Percentiles rank a stretch among this genome's conserved stretches.
Conservation (phyloP, 2,888 invertebrate genomes). For the Lissonota sp. region DNA sequence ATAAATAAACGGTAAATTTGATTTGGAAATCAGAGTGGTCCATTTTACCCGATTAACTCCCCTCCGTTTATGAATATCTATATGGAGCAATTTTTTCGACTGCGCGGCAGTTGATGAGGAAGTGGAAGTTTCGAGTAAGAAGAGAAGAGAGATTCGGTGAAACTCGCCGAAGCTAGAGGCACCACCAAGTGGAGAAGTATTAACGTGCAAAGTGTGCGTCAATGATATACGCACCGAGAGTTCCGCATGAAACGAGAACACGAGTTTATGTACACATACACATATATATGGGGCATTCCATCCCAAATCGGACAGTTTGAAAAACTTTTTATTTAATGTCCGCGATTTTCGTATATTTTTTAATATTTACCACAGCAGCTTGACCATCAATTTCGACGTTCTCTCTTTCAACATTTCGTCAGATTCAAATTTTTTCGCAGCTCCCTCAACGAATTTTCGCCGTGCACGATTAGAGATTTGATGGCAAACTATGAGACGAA, state of each 20-base stretch:
- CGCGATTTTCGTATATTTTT: not conserved
- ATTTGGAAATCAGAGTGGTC: no score
- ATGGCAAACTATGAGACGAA: conserved; percentile 84
- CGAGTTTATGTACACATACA: not conserved
- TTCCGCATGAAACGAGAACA: conserved; percentile 37
- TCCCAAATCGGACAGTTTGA: no score
- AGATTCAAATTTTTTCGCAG: conserved; percentile 87
- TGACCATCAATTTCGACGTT: conserved; percentile 56
- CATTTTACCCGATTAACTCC: no score
- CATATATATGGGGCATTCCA: not conserved
- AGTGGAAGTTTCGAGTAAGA: conserved; percentile 51
- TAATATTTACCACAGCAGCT: conserved; percentile 28
- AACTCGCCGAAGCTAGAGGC: conserved; percentile 16
- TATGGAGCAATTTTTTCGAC: not conserved
- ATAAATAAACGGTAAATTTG: no score
- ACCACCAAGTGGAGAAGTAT: conserved; percentile 41
- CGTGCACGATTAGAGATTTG: conserved; percentile 89
- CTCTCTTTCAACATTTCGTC: conserved; percentile 82
- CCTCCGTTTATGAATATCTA: not conserved
- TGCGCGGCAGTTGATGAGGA: conserved; percentile 30
- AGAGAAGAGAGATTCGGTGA: conserved; percentile 20
- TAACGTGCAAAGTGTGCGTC: conserved; percentile 57
- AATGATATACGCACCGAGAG: conserved; percentile 59
- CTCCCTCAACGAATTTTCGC: conserved; percentile 89
- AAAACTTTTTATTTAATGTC: no score